Evolutionary conservation across 2,888 invertebrate species (phyloP).

Genomic region (Stenodera caucasica): DNA sequence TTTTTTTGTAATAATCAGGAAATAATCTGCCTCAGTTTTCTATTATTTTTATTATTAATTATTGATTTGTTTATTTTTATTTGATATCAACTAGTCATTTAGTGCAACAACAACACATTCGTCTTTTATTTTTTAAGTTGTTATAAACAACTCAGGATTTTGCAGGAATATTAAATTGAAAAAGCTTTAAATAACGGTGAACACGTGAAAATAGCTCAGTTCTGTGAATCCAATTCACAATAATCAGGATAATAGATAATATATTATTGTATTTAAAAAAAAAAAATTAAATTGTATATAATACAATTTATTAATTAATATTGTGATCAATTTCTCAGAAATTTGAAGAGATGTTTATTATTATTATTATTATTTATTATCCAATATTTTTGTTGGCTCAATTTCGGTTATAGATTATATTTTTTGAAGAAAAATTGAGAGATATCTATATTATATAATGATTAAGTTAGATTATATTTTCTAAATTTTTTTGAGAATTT

Average conservation of each 20-base stretch:
- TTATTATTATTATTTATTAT: conserved; percentile 8
- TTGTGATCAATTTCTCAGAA: conserved; percentile 3
- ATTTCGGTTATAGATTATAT: too few species aligned
- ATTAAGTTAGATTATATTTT: not conserved
- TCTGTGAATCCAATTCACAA: not conserved
- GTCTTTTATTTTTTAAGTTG: not conserved
- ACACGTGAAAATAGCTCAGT: not conserved
- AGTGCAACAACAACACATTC: conserved; percentile 37
- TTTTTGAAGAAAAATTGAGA: not conserved
- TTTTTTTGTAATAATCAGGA: conserved; percentile 24
- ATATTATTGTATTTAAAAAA: not conserved
- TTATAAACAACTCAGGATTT: not conserved
- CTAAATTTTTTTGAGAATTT: not conserved
- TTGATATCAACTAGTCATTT: conserved; percentile 47
- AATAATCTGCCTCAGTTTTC: conserved; percentile 45
- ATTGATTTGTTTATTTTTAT: conserved; percentile 6
- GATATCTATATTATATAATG: conserved; percentile 1
- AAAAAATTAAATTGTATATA: not conserved
- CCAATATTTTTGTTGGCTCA: conserved; percentile 4
- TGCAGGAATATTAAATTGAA: not conserved
- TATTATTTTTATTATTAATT: conserved; percentile 13
- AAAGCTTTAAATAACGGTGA: not conserved
- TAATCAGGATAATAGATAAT: conserved; percentile 7
- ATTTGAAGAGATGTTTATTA: conserved; percentile 4
- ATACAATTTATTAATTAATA: conserved; percentile 8